Percentiles rank a stretch among this genome's conserved stretches.
Conservation (phyloP, 2,113 vertebrate genomes). For the Hippolais icterina region DNA sequence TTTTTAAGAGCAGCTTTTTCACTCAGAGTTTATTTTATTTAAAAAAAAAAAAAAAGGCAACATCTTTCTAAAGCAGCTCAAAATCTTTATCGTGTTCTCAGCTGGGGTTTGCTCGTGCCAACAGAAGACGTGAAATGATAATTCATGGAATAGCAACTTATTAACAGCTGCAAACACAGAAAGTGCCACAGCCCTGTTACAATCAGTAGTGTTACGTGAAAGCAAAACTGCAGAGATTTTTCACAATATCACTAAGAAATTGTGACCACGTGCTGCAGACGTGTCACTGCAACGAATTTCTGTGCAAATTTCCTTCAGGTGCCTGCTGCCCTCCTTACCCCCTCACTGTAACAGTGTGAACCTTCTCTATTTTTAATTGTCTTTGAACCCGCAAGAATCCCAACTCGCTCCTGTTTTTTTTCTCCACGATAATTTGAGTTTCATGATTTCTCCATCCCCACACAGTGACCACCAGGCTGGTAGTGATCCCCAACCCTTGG, state of each 20-base stretch:
- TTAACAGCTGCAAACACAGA: background rate
- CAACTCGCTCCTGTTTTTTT: rapidly evolving
- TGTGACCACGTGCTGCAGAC: rapidly evolving
- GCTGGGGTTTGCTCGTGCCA: rapidly evolving
- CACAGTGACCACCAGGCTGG: rapidly evolving
- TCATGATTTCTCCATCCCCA: background rate
- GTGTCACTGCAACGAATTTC: background rate
- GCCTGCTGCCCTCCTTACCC: rapidly evolving
- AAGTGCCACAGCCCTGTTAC: background rate
- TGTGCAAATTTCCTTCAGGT: background rate
- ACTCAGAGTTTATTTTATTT: background rate
- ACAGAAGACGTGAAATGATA: background rate
- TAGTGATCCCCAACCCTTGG: background rate
- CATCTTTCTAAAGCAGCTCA: background rate
- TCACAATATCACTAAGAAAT: rapidly evolving
- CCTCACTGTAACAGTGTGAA: rapidly evolving
- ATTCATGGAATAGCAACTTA: background rate
- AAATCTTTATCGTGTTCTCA: background rate
- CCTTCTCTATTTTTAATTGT: rapidly evolving
- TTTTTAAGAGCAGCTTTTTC: background rate
- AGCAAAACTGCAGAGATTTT: background rate
- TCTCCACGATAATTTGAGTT: background rate
- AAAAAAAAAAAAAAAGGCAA: background rate
- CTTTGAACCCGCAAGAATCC: background rate
- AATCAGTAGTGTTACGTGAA: background rate